phyloP scores from a whole-genome alignment of 2,113 vertebrate species.

The Caranx melampygus region DNA sequence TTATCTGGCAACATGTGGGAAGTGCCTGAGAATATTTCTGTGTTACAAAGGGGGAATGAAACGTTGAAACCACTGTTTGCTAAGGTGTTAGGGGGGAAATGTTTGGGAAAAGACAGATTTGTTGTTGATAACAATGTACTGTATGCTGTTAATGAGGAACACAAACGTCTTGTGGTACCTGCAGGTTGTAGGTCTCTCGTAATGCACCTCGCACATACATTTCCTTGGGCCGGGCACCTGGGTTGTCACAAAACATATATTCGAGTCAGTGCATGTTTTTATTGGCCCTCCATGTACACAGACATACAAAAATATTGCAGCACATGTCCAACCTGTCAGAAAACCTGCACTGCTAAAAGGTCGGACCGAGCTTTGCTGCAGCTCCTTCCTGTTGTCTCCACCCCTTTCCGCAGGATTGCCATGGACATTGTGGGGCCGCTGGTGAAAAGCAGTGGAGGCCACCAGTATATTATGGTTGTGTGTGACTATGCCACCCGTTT shows the following conservation, averaged over 20 bases:
- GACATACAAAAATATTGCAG: too few relatives aligned
- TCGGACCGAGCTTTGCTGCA: too few relatives aligned
- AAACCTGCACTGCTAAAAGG: too few relatives aligned
- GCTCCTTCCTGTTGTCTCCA: too few relatives aligned
- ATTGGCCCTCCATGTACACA: too few relatives aligned
- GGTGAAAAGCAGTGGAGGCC: too few relatives aligned
- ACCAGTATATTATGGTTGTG: too few relatives aligned
- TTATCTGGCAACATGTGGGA: background rate
- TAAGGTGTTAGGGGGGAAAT: background rate
- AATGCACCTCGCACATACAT: background rate
- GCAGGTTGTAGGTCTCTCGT: background rate
- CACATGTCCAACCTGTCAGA: too few relatives aligned
- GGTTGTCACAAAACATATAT: background rate
- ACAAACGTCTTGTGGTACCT: background rate
- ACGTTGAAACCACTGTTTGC: background rate
- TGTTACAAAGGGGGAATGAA: background rate
- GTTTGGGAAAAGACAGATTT: background rate
- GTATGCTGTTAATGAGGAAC: background rate
- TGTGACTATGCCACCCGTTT: too few relatives aligned
- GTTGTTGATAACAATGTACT: background rate
- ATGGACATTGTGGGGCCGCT: too few relatives aligned
- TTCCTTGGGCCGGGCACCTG: background rate
- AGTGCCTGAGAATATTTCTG: background rate
- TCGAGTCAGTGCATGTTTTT: rapidly evolving
- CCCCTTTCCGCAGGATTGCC: too few relatives aligned